phyloP scores from a whole-genome alignment of 2,888 invertebrate genomes.

The Zygothrica quintamaculata region DNA sequence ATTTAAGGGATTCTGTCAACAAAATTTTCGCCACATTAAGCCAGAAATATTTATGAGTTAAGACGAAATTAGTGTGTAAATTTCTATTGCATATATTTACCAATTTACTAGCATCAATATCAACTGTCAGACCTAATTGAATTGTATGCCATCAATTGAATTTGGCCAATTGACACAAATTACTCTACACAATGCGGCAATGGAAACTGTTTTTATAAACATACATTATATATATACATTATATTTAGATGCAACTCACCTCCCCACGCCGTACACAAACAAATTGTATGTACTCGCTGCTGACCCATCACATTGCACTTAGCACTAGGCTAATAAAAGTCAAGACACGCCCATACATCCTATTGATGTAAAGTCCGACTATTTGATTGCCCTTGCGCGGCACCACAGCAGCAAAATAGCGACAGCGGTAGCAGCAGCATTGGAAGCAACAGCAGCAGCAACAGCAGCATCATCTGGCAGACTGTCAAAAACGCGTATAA shows the following conservation, averaged over 20 bases:
- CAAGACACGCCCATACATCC: constrained; percentile 25
- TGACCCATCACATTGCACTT: constrained; percentile 21
- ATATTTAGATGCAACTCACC: constrained; percentile 25
- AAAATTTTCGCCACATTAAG: constrained; percentile 9
- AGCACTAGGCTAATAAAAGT: constrained; percentile 15
- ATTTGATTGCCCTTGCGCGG: constrained; percentile 17
- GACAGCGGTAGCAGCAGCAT: constrained; percentile 25
- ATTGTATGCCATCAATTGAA: constrained; percentile 60
- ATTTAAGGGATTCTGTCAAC: constrained; percentile 23
- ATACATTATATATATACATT: too few species aligned
- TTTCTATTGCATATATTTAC: constrained; percentile 48
- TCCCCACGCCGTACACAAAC: too few species aligned
- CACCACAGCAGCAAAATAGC: too few species aligned
- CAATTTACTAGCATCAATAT: constrained; percentile 27
- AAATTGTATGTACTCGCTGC: not conserved
- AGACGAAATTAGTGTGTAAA: constrained; percentile 20
- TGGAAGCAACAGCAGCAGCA: too few species aligned
- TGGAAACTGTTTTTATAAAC: constrained; percentile 57
- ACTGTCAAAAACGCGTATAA: constrained; percentile 60
- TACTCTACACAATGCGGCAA: constrained; percentile 34
- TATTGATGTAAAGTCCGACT: constrained; percentile 10
- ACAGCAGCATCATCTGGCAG: constrained; percentile 47
- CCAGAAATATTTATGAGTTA: constrained; percentile 23
- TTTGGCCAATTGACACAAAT: constrained; percentile 49
- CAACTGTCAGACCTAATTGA: constrained; percentile 49